Conservation (phyloP, 2,797 vertebrate species). For the Chiloscyllium punctatum region DNA sequence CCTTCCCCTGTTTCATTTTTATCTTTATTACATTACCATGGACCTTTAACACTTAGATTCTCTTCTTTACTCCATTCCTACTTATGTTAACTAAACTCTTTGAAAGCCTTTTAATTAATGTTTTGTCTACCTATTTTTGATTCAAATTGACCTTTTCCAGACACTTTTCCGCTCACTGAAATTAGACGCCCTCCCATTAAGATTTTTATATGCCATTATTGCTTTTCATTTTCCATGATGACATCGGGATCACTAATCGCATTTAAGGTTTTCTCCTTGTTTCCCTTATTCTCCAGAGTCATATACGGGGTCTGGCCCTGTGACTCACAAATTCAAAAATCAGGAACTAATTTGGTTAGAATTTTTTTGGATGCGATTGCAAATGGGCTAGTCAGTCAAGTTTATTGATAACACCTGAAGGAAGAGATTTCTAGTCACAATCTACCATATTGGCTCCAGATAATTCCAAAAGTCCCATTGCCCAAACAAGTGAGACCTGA, state of each 20-base stretch:
- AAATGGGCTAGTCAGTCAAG: neutral
- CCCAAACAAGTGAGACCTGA: neutral
- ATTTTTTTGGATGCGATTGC: neutral
- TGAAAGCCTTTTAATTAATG: too few relatives aligned
- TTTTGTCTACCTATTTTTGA: too few relatives aligned
- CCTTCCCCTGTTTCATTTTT: too few relatives aligned
- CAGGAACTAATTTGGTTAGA: neutral
- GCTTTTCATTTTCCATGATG: neutral
- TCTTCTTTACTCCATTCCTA: neutral
- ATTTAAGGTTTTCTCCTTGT: neutral
- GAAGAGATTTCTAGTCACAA: neutral
- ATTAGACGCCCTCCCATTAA: too few relatives aligned
- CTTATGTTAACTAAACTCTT: neutral
- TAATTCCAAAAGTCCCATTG: neutral
- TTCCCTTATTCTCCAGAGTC: neutral
- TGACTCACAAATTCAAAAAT: neutral
- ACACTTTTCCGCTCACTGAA: too few relatives aligned
- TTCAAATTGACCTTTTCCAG: too few relatives aligned
- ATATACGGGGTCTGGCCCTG: neutral
- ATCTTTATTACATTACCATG: neutral
- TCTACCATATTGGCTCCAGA: neutral
- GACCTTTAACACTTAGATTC: neutral
- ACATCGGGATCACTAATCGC: neutral
- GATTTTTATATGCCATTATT: too few relatives aligned
- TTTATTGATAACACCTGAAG: neutral